Base-by-base conservation (phyloP, 2,113 vertebrate genomes). In the Dromaius novaehollandiae region DNA sequence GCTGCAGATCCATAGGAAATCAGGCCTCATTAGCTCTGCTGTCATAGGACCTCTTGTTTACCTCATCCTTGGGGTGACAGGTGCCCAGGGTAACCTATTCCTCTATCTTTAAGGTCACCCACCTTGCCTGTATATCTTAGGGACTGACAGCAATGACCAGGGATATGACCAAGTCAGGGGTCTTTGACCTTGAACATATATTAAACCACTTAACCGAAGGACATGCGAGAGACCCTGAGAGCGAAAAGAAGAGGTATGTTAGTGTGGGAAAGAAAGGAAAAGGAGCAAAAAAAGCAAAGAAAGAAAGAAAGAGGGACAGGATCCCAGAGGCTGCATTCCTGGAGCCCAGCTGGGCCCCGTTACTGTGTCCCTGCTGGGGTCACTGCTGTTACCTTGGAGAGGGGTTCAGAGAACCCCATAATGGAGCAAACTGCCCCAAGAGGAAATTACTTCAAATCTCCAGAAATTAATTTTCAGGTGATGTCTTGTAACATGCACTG, bases 81-180 rank as follows among this genome's bases (percentile, higher is more conserved):
- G 6, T 42, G 89, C 69, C 93, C 89, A 60, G 77, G 19, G 30
- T 83, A 50, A 91, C 60, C 60, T 75, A 9, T 25, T 64, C 51
- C 71, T 94, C 80, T 95, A 86, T 56, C 92, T 42, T 55, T 68
- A 9, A 42, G 95, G 96, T 96, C 96, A 89, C 42, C 61, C 90
- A 75, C 90, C 88, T 76, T 66, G 32, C 26, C 32, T 34, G 77
- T 86, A 64, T 56, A 69, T 50, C 48, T 64, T 44, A 17, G 64
- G 71, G 50, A 3, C 44, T 51, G 78, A 42, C 61, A 91, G 71
- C 82, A 79, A 64, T 30, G 79, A 76, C 79, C 76, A 71, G 93
- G 64, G 24, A 32, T 10, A 7, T 68, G 89, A 13, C 46, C 74
- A 81, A 69, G 88, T 14, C 73, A 89, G 25, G 65, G 95, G 69